Evolutionary conservation across 2,113 vertebrate species (phyloP).

Genomic region (Myotis davidii): DNA sequence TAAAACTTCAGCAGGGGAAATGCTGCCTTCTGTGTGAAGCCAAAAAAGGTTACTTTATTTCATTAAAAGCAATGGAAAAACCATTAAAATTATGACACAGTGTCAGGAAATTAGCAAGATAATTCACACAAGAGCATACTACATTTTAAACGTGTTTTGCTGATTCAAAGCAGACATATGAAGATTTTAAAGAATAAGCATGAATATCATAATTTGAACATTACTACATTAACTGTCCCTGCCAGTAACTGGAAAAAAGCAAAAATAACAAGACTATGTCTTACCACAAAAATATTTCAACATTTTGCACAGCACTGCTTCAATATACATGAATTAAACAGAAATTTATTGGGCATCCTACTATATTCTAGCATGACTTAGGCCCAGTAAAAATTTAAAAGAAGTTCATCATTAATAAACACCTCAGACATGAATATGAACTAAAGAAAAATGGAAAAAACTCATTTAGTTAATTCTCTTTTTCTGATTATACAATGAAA

Average conservation of each 20-base stretch:
- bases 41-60: background rate
- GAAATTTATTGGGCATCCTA: background rate
- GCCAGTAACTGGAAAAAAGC: background rate
- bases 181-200: constrained; percentile 22
- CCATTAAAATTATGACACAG: background rate
- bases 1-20: background rate
- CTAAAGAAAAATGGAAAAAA: background rate
- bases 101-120: too few relatives aligned
- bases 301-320: constrained; percentile 26
- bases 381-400: background rate
- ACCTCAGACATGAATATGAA: background rate
- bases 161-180: background rate
- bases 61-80: constrained; percentile 30
- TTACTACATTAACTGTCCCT: background rate
- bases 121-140: background rate
- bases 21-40: constrained; percentile 1
- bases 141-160: background rate
- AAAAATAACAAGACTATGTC: background rate
- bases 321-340: background rate
- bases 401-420: background rate
- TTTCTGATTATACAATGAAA: background rate
- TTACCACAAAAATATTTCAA: constrained; percentile 11
- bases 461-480: background rate
- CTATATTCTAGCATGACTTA: background rate
- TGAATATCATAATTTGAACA: constrained; percentile 3